Evolutionary conservation across 2,888 invertebrate genomes (phyloP).

Genomic region (Nebria brevicollis): DNA sequence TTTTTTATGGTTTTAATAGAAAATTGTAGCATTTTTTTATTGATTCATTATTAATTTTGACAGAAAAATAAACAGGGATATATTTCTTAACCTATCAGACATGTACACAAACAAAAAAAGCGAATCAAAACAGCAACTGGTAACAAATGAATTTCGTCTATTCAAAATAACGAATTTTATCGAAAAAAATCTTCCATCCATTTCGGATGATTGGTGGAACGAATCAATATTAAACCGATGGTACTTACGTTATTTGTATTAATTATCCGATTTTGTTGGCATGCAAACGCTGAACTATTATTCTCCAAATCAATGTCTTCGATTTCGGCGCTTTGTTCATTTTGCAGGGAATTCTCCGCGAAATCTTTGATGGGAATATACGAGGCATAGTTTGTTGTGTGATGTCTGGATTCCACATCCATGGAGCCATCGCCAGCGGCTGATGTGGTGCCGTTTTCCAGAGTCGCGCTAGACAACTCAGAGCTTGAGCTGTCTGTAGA

Average conservation of each 20-base stretch:
- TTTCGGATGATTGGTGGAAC: background rate
- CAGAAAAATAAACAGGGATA: background rate
- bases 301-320: constrained; percentile 40
- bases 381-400: constrained; percentile 71
- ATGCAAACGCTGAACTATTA: constrained; percentile 25
- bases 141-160: background rate
- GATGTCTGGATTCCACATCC: constrained; percentile 56
- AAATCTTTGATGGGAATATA: constrained; percentile 66
- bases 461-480: constrained; percentile 2
- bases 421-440: constrained; percentile 5
- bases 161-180: no score
- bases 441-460: constrained; percentile 4
- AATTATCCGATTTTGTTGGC: constrained; percentile 26
- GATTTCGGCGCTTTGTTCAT: constrained; percentile 48
- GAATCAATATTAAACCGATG: background rate
- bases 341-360: constrained; percentile 59
- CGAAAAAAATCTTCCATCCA: background rate
- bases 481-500: background rate
- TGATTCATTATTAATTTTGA: constrained; percentile 19
- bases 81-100: background rate
- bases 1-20: background rate
- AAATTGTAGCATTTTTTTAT: background rate
- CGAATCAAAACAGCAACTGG: background rate
- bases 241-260: constrained; percentile 30
- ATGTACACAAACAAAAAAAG: constrained; percentile 14